phyloP scores from a whole-genome alignment of 2,888 invertebrate species.

The Lamellibrachia satsuma region DNA sequence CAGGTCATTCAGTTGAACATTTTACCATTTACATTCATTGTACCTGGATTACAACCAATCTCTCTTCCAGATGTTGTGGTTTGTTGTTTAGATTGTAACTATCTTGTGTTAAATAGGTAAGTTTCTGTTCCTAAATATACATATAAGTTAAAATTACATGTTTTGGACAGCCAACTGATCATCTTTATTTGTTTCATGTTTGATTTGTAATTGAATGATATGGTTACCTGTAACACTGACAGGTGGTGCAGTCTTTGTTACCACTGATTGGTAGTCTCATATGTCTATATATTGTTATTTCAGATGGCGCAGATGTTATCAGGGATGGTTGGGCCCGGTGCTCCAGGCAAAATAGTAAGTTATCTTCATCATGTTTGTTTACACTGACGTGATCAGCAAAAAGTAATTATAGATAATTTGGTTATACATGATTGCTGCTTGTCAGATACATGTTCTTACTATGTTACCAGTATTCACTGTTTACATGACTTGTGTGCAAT shows the following conservation, averaged over 20 bases:
- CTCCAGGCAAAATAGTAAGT: conserved; percentile 13
- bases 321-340: conserved; percentile 10
- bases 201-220: not conserved
- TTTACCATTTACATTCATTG: too few species aligned
- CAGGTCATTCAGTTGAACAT: too few species aligned
- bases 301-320: conserved; percentile 28
- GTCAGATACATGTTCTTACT: not conserved
- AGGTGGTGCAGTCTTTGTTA: not conserved
- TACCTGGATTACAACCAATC: too few species aligned
- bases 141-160: not conserved
- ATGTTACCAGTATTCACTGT: not conserved
- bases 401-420: not conserved
- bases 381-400: not conserved
- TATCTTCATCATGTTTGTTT: not conserved
- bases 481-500: not conserved
- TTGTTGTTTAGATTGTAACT: too few species aligned
- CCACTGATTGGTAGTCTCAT: not conserved
- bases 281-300: not conserved
- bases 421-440: not conserved
- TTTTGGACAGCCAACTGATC: not conserved
- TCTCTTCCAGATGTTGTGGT: too few species aligned
- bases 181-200: not conserved
- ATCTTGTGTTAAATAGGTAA: too few species aligned
- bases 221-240: not conserved
- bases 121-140: not conserved